phyloP scores from a whole-genome alignment of 1,140 invertebrate species.

The Lucilia cuprina region DNA sequence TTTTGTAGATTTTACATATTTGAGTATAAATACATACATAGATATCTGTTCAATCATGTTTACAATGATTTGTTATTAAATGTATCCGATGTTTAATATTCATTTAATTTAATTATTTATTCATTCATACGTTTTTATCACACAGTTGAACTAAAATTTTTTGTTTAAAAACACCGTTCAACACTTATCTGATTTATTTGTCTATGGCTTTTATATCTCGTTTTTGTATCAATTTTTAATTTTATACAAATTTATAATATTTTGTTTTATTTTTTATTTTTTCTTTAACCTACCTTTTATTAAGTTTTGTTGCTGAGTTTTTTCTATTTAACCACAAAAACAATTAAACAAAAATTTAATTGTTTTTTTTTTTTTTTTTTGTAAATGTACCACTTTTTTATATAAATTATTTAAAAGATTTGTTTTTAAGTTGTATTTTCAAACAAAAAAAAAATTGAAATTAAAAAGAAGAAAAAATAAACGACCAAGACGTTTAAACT shows the following conservation, averaged over 20 bases:
- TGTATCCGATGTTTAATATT: background rate
- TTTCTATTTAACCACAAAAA: background rate
- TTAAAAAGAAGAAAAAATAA: background rate
- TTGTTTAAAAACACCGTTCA: background rate
- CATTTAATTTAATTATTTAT: background rate
- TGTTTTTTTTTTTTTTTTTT: constrained; percentile 1
- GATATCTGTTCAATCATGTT: background rate
- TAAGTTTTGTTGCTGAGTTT: background rate
- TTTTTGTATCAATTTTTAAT: background rate
- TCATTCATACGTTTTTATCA: background rate
- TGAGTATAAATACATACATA: too few species aligned
- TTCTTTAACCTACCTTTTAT: background rate
- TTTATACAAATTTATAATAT: background rate
- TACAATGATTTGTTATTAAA: background rate
- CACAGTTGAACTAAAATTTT: background rate
- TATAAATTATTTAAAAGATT: background rate
- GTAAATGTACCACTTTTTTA: background rate
- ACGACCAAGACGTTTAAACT: background rate
- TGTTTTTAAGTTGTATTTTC: background rate
- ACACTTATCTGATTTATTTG: background rate
- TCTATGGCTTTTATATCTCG: background rate
- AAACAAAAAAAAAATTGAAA: background rate
- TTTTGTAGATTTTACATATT: background rate
- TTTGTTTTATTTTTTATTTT: background rate
- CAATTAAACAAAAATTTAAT: background rate